Evolutionary conservation across 2,113 vertebrate genomes (phyloP), one percentile per base, ranked within the genome.

Genomic region (Anoura caudifer): DNA sequence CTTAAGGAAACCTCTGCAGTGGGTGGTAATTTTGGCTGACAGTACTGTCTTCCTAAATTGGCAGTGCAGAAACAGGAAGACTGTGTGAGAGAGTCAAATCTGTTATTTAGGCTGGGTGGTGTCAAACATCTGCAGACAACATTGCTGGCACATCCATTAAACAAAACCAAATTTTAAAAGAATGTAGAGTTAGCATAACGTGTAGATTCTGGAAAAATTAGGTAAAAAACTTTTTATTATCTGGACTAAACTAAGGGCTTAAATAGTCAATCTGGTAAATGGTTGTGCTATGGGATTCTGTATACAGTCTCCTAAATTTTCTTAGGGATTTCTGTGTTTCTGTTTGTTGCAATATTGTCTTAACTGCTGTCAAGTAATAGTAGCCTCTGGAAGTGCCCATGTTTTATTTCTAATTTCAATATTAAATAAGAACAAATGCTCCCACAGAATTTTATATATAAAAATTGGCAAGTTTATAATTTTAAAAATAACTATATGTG

Each of bases 21-120:
- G 81, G 72, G 87, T 92, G 96, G 87, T 95, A 90, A 96, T 45
- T 90, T 81, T 50, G 26, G 70, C 56, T 95, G 92, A 95, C 92
- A 92, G 43, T 61, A 92, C 70, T 80, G 85, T 38, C 11, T 73
- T 87, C 65, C 75, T 54, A 26, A 87, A 80, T 63, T 80, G 73
- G 59, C 56, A 52, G 50, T 47, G 54, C 84, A 95, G 90, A 96
- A 92, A 63, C 80, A 31, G 1, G 59, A 72, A 59, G 72, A 96
- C 88, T 70, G 69, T 77, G 83, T 67, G 59, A 83, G 91, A 91
- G 83, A 93, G 83, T 91, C 86, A 59, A 8, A 65, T 75, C 83
- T 80, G 63, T 83, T 82, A 90, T 72, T 91, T 61, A 91, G 86
- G 88, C 10, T 11, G 80, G 87, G 45, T 2, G 2, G 72, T 76